phyloP scores from a whole-genome alignment of 2,888 invertebrate species.

The Bruchidius siliquastri region DNA sequence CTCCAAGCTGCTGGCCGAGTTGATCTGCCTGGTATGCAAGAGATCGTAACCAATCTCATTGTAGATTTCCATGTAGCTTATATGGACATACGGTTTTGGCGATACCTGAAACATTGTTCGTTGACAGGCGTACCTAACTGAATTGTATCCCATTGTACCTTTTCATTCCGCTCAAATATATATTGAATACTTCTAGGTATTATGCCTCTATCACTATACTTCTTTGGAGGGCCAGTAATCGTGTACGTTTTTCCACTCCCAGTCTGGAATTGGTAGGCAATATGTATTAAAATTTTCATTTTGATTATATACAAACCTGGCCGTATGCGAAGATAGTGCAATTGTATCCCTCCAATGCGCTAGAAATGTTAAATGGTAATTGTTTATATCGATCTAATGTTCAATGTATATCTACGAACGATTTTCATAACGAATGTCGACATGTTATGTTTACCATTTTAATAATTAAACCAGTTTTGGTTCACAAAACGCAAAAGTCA shows the following conservation, averaged over 20 bases:
- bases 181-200: conserved; percentile 51
- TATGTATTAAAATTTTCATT: neutral
- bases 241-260: conserved; percentile 55
- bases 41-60: conserved; percentile 55
- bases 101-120: conserved; percentile 25
- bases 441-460: too few species aligned
- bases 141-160: conserved; percentile 28
- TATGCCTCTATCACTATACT: conserved; percentile 48
- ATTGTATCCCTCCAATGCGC: conserved; percentile 52
- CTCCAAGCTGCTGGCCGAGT: conserved; percentile 39
- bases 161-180: conserved; percentile 46
- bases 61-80: conserved; percentile 55
- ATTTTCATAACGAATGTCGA: too few species aligned
- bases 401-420: conserved; percentile 4
- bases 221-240: conserved; percentile 49
- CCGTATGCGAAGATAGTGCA: conserved; percentile 56
- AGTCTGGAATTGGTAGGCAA: conserved; percentile 40
- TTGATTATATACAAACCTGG: conserved; percentile 49
- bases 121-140: neutral
- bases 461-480: too few species aligned
- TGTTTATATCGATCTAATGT: neutral
- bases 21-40: conserved; percentile 44
- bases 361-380: conserved; percentile 25
- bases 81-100: conserved; percentile 37
- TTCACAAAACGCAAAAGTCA: too few species aligned